Percentiles rank a stretch among this genome's conserved stretches.
Conservation (phyloP, 2,113 vertebrate genomes). For the Gymnogyps californianus region DNA sequence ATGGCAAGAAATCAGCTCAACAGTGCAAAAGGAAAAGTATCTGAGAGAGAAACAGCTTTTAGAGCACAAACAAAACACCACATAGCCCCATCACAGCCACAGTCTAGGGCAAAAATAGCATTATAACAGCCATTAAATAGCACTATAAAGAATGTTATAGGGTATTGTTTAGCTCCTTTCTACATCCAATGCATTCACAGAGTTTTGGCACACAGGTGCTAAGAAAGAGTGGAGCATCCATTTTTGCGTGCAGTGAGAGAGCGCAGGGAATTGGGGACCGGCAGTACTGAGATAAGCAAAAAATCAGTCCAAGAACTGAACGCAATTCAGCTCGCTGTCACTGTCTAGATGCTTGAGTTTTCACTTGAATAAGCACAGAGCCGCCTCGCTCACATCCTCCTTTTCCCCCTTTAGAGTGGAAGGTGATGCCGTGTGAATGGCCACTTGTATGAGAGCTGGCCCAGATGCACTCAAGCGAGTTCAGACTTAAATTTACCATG, state of each 20-base stretch:
- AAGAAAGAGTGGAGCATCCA: not conserved
- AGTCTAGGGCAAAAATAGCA: not conserved
- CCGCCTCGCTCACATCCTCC: not conserved
- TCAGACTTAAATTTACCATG: not conserved
- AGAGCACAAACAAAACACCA: not conserved
- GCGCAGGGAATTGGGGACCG: fast-evolving
- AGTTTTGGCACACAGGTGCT: not conserved
- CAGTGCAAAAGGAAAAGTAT: not conserved
- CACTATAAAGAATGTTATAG: not conserved
- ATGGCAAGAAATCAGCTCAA: not conserved
- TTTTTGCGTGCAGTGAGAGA: not conserved
- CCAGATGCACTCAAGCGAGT: not conserved
- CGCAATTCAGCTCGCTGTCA: not conserved
- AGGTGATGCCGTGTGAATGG: not conserved
- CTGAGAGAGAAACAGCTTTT: not conserved
- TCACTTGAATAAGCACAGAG: not conserved
- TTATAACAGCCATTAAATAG: not conserved
- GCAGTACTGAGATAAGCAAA: not conserved
- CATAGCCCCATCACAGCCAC: not conserved
- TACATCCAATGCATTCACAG: not conserved
- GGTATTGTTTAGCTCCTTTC: not conserved
- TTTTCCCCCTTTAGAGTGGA: not conserved
- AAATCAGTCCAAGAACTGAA: not conserved
- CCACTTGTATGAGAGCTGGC: not conserved
- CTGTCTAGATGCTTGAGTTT: not conserved